A percentile compares a stretch with the other conserved stretches of the same genome.
phyloP scores from a whole-genome alignment of 2,797 vertebrate genomes.

The Myripristis murdjan region DNA sequence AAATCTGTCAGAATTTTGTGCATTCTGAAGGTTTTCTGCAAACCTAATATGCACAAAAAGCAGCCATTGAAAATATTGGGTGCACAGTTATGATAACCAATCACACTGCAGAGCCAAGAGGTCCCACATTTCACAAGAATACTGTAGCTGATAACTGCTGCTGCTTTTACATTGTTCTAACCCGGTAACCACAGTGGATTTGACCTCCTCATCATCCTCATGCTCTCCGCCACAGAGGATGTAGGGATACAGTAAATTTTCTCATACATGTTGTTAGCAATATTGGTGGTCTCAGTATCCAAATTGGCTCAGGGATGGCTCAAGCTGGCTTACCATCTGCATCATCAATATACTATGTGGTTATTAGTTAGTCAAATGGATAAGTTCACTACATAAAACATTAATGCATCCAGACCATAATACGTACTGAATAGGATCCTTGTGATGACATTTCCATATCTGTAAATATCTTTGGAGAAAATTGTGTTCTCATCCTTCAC shows the following conservation, averaged over 20 bases:
- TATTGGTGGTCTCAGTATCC: too few species aligned
- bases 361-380: background rate
- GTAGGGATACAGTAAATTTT: too few species aligned
- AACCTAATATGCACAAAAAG: background rate
- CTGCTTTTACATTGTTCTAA: background rate
- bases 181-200: too few species aligned
- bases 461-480: accelerated
- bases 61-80: background rate
- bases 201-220: too few species aligned
- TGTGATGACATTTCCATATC: constrained; percentile 27
- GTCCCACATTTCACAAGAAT: background rate
- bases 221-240: too few species aligned
- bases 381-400: background rate
- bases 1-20: background rate
- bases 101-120: background rate
- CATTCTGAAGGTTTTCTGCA: too few species aligned
- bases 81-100: background rate
- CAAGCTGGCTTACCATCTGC: too few species aligned
- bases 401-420: background rate
- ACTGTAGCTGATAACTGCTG: too few species aligned
- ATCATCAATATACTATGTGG: background rate
- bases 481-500: background rate
- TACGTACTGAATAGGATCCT: constrained; percentile 49
- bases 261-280: too few species aligned
- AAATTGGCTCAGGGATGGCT: too few species aligned